phyloP scores from a whole-genome alignment of 2,797 vertebrate genomes.

The Notamacropus eugenii region DNA sequence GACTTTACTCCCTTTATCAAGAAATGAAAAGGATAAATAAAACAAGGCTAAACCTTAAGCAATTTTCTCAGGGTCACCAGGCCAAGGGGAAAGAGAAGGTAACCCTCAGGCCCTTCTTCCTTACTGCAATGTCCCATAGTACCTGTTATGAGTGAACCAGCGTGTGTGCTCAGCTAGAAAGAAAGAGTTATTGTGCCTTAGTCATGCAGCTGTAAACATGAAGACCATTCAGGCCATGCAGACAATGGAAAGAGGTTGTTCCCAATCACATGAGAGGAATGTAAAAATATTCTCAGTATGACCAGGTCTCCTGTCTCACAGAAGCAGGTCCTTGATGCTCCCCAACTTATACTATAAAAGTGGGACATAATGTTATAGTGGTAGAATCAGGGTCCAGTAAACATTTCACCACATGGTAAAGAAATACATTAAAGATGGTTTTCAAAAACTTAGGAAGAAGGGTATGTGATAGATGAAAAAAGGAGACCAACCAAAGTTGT shows the following conservation, averaged over 20 bases:
- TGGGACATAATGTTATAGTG: background rate
- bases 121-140: background rate
- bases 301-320: background rate
- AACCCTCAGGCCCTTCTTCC: background rate
- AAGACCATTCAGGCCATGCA: background rate
- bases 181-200: background rate
- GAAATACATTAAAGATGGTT: background rate
- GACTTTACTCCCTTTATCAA: background rate
- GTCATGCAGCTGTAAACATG: background rate
- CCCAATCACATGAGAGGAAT: background rate
- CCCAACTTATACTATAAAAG: background rate
- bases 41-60: background rate
- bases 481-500: background rate
- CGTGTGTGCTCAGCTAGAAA: background rate
- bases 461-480: background rate
- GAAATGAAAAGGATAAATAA: background rate
- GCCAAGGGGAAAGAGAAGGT: background rate
- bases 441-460: background rate
- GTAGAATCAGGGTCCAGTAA: background rate
- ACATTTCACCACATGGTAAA: background rate
- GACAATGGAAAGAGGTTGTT: background rate
- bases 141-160: background rate
- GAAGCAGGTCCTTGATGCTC: background rate
- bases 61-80: background rate
- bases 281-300: background rate